Conservation (phyloP, 1,140 invertebrate species). For the Patella vulgata region DNA sequence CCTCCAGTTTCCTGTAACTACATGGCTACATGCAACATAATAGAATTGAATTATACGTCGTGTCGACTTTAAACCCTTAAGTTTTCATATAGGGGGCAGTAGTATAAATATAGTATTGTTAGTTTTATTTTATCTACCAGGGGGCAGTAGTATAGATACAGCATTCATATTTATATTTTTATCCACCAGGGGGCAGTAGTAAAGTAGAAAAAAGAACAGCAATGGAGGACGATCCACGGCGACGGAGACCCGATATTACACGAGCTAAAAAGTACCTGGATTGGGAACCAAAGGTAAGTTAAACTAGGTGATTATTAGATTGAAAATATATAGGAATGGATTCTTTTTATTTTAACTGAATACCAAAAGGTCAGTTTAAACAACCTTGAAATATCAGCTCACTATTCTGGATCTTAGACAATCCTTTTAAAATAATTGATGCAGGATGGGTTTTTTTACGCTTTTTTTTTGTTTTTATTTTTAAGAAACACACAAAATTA, state of each 20-base stretch:
- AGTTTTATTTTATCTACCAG: no score
- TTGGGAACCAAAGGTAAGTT: conserved; percentile 92
- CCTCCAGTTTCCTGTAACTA: no score
- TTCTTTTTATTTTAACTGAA: neutral
- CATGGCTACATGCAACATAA: no score
- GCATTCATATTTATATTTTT: conserved; percentile 7
- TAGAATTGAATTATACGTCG: no score
- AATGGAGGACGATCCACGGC: conserved; percentile 95
- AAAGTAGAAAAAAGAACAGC: conserved; percentile 79
- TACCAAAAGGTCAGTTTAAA: neutral
- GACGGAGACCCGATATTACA: conserved; percentile 91
- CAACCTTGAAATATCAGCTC: neutral
- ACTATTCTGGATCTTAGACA: neutral
- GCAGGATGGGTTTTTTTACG: conserved; percentile 3
- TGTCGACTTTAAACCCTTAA: no score
- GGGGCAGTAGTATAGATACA: no score
- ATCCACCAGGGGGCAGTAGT: conserved; percentile 42
- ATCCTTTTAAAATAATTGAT: no score
- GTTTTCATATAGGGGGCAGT: no score
- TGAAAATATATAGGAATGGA: neutral
- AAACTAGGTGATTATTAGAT: neutral
- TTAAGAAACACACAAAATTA: no score
- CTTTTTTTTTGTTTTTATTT: neutral
- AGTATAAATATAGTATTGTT: no score
- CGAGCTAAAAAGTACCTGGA: conserved; percentile 85